Evolutionary conservation across 2,113 vertebrate genomes (phyloP).

Genomic region (Pitta sordida): DNA sequence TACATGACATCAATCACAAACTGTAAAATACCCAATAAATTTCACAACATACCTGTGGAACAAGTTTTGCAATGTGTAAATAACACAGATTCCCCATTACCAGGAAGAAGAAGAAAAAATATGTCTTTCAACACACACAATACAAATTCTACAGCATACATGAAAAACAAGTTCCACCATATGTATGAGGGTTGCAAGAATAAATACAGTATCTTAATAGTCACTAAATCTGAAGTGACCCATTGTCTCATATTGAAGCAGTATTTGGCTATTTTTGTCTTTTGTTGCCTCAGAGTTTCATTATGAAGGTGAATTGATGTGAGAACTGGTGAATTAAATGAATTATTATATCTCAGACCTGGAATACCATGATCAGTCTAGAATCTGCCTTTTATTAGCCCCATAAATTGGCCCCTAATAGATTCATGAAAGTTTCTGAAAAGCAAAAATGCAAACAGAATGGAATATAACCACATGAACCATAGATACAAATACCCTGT

Average conservation of each 20-base stretch:
- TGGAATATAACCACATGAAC: neutral
- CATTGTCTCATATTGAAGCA: neutral
- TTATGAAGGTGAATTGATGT: neutral
- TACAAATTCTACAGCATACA: neutral
- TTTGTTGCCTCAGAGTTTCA: neutral
- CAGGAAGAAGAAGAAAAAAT: conserved; percentile 34
- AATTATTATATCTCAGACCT: neutral
- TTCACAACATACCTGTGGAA: conserved; percentile 60
- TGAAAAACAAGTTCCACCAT: conserved; percentile 36
- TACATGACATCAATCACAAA: conserved; percentile 44
- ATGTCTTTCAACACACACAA: conserved; percentile 6
- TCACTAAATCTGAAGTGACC: neutral
- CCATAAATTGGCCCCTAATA: neutral
- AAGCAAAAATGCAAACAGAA: conserved; percentile 8
- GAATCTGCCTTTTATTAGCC: neutral
- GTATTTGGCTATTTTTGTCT: neutral
- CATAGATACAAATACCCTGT: neutral
- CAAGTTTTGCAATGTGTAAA: conserved; percentile 59
- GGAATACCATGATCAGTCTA: neutral
- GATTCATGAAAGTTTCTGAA: neutral
- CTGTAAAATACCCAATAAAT: conserved; percentile 52
- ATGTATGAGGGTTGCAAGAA: neutral
- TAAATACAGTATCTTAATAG: neutral
- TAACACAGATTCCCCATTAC: conserved; percentile 39
- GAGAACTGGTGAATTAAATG: neutral